Percentiles rank a stretch among this genome's conserved stretches.
Evolutionary conservation across 2,113 vertebrate species (phyloP).

Genomic region (Manacus vitellinus): DNA sequence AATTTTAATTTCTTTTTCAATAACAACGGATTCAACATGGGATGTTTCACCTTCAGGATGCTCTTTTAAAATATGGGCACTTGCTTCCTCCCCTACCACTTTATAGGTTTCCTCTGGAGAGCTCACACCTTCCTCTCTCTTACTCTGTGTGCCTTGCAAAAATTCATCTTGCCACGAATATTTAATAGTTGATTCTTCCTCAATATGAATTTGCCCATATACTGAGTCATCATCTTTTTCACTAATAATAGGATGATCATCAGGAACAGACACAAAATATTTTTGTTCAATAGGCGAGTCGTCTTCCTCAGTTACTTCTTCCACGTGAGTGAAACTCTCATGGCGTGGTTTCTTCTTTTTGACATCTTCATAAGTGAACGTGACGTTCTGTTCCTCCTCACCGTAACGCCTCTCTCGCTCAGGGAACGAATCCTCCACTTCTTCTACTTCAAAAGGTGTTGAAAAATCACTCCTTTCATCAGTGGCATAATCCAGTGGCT

Average conservation of each 20-base stretch:
- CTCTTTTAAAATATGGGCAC: conserved; percentile 62
- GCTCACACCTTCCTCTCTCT: conserved; percentile 7
- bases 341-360: conserved; percentile 54
- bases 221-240: conserved; percentile 81
- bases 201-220: conserved; percentile 85
- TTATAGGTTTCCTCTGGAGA: conserved; percentile 40
- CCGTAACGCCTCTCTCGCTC: neutral
- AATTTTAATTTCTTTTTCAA: conserved; percentile 90
- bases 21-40: conserved; percentile 75
- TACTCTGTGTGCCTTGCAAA: conserved; percentile 71
- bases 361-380: neutral
- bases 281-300: conserved; percentile 82
- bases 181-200: conserved; percentile 78
- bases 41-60: conserved; percentile 50
- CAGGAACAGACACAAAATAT: conserved; percentile 92
- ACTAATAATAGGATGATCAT: conserved; percentile 78
- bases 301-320: conserved; percentile 75
- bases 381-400: conserved; percentile 48
- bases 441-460: conserved; percentile 87
- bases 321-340: conserved; percentile 40
- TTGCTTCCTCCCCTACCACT: conserved; percentile 9
- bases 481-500: conserved; percentile 74
- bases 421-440: conserved; percentile 79
- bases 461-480: conserved; percentile 75
- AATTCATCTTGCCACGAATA: conserved; percentile 84